Conservation (phyloP, 2,888 invertebrate genomes). For the Ceramica pisi region DNA sequence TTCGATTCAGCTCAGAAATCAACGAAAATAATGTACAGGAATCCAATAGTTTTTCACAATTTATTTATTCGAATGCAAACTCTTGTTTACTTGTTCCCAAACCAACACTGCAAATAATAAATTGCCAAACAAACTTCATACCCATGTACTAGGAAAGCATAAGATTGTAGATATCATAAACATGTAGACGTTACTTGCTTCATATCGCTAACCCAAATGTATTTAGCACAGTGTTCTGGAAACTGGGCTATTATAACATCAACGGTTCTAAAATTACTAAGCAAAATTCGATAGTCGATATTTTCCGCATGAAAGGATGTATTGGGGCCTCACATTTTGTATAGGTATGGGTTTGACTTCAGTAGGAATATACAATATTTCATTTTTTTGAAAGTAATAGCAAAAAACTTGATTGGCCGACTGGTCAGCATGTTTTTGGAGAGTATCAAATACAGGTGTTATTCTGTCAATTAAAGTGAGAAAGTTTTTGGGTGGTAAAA, state of each 20-base stretch:
- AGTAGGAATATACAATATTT: not conserved
- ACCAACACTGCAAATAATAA: conserved; percentile 41
- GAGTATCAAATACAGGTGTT: no score
- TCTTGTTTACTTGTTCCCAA: conserved; percentile 37
- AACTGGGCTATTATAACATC: conserved; percentile 58
- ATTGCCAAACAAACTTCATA: conserved; percentile 37
- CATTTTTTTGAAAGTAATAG: no score
- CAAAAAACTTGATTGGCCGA: not conserved
- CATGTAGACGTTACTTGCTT: conserved; percentile 42
- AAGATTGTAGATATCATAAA: conserved; percentile 58
- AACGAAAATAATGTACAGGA: not conserved
- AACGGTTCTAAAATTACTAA: conserved; percentile 58
- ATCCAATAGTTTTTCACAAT: conserved; percentile 15
- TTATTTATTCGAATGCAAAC: conserved; percentile 16
- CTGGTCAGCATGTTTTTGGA: not conserved
- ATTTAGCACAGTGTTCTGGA: conserved; percentile 54
- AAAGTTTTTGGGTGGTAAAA: no score
- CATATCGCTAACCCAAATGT: conserved; percentile 51
- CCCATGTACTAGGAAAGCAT: conserved; percentile 27
- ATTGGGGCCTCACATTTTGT: not conserved
- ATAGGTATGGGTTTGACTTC: not conserved
- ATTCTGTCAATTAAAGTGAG: no score
- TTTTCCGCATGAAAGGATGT: conserved; percentile 26
- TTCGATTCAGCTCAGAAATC: not conserved
- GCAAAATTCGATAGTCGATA: conserved; percentile 37